phyloP scores from a whole-genome alignment of 2,113 vertebrate genomes.

The Gobiocypris rarus region DNA sequence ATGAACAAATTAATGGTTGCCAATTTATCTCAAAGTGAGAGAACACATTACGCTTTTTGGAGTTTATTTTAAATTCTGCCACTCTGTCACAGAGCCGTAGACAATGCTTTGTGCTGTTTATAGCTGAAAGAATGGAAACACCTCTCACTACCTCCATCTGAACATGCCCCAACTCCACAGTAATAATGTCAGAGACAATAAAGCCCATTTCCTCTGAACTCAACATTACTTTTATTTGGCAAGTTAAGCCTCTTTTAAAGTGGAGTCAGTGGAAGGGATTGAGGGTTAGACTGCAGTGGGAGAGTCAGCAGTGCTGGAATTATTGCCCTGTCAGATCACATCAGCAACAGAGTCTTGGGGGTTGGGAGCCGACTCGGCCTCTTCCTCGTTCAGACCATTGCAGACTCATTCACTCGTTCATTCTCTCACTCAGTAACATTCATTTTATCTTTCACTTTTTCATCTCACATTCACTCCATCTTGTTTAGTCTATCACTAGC shows the following conservation, averaged over 20 bases:
- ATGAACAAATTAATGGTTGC: slow-evolving; percentile 17
- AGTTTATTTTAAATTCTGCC: slow-evolving; percentile 1
- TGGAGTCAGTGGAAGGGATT: slow-evolving; percentile 25
- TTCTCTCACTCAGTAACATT: neutral
- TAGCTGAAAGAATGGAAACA: slow-evolving; percentile 18
- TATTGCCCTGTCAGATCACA: slow-evolving; percentile 48
- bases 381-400: slow-evolving; percentile 11
- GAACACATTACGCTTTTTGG: neutral
- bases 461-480: neutral
- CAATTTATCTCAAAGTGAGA: slow-evolving; percentile 32
- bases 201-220: slow-evolving; percentile 27
- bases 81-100: neutral
- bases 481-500: neutral
- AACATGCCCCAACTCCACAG: neutral
- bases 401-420: slow-evolving; percentile 2
- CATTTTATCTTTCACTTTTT: neutral
- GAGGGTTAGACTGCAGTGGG: slow-evolving; percentile 19
- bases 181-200: slow-evolving; percentile 38
- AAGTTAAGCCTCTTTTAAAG: slow-evolving; percentile 35
- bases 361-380: neutral
- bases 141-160: neutral
- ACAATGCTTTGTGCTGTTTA: slow-evolving; percentile 11
- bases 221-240: slow-evolving; percentile 40
- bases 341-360: slow-evolving; percentile 27
- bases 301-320: slow-evolving; percentile 42